These are phyloP conservation scores for Merodon equestris DNA, from an alignment of 2,888 invertebrate species.

Conservation along the genomic window DNA sequence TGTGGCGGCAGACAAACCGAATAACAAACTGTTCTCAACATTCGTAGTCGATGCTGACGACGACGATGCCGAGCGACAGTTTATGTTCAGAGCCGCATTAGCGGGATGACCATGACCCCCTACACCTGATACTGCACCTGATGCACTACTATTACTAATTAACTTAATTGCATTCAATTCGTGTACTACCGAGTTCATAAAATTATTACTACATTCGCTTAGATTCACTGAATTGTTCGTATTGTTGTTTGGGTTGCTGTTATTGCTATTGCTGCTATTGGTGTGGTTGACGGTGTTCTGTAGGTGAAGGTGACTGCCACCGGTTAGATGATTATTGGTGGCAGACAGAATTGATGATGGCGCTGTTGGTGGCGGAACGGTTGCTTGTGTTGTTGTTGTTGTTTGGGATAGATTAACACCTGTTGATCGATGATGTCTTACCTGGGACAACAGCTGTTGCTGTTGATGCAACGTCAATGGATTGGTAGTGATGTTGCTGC, in stretches of 20 bases:
- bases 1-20: conserved; percentile 44
- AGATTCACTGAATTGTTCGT: conserved; percentile 70
- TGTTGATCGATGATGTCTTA: conserved; percentile 65
- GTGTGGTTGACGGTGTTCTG: conserved; percentile 42
- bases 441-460: conserved; percentile 62
- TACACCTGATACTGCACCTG: conserved; percentile 67
- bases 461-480: conserved; percentile 61
- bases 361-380: conserved; percentile 44
- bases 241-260: conserved; percentile 74
- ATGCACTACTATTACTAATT: conserved; percentile 71
- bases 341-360: conserved; percentile 38
- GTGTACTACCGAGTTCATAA: conserved; percentile 72
- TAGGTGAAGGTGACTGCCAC: conserved; percentile 20
- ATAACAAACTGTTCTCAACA: conserved; percentile 69
- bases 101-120: conserved; percentile 56
- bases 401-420: conserved; percentile 52
- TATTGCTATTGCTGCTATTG: conserved; percentile 24
- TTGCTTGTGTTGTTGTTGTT: conserved; percentile 56
- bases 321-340: conserved; percentile 1
- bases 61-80: conserved; percentile 67
- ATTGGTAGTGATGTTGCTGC: conserved; percentile 41
- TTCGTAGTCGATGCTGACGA: conserved; percentile 51
- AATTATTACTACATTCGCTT: conserved; percentile 72
- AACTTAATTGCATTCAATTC: conserved; percentile 73
- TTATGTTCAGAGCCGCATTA: conserved; percentile 69